These are phyloP conservation scores for Tachycineta bicolor DNA, from an alignment of 2,113 vertebrate species.

Conservation along the genomic window DNA sequence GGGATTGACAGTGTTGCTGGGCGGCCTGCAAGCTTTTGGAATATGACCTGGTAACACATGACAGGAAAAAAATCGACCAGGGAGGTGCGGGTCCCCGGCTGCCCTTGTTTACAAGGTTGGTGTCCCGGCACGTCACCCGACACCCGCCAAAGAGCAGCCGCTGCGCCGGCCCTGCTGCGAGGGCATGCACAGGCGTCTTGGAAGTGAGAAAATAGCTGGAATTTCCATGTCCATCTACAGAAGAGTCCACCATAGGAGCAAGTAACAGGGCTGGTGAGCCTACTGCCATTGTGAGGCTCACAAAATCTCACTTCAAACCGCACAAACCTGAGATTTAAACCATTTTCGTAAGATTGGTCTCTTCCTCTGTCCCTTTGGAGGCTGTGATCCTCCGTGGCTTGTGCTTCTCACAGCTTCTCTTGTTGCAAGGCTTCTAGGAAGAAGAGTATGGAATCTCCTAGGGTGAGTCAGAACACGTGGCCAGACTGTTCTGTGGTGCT, in stretches of 20 bases:
- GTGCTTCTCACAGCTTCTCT: background rate
- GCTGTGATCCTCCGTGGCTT: background rate
- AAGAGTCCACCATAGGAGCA: background rate
- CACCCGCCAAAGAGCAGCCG: background rate
- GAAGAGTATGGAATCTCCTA: background rate
- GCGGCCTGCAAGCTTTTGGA: background rate
- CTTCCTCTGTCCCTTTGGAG: background rate
- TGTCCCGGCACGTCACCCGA: rapidly evolving
- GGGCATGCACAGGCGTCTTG: too few relatives aligned
- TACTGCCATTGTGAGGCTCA: background rate
- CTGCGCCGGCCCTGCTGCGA: background rate
- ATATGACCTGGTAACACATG: background rate
- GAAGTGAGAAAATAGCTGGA: background rate
- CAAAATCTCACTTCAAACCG: background rate
- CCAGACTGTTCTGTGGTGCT: background rate
- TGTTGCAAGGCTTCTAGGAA: background rate
- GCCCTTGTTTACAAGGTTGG: background rate
- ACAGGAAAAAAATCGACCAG: background rate
- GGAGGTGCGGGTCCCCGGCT: background rate
- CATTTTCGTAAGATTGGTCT: background rate
- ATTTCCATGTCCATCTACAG: background rate
- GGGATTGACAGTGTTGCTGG: background rate
- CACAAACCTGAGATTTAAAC: background rate
- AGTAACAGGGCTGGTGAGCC: background rate
- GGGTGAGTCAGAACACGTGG: rapidly evolving